A percentile compares a stretch with the other conserved stretches of the same genome.
Conservation (phyloP, 92 coral and sea anemone genomes). For the Porites evermanni region DNA sequence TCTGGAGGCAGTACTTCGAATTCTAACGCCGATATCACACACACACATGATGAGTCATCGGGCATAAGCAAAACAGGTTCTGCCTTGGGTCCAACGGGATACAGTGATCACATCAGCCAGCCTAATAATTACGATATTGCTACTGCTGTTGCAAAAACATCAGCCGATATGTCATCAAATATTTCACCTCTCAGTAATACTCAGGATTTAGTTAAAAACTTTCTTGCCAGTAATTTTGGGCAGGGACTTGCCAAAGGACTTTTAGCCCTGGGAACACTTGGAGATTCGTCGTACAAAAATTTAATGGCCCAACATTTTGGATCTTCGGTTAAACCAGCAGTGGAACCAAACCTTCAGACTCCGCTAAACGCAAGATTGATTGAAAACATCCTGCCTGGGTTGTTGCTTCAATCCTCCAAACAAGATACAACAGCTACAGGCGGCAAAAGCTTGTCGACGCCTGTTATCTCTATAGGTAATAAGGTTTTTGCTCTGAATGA, state of each 20-base stretch:
- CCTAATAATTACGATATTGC: background rate
- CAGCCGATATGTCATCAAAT: background rate
- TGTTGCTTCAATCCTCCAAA: background rate
- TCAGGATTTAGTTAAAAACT: constrained; percentile 16
- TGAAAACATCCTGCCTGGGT: constrained; percentile 12
- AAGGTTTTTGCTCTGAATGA: constrained; percentile 20
- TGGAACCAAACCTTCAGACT: background rate
- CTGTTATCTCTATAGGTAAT: constrained; percentile 38
- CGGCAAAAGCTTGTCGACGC: constrained; percentile 7
- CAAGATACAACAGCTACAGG: background rate
- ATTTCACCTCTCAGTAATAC: background rate
- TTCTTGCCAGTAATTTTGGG: constrained; percentile 32
- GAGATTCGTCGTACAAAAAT: constrained; percentile 25
- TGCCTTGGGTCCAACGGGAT: background rate
- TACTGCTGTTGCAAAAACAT: background rate
- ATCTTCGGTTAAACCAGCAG: background rate
- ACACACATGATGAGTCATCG: background rate
- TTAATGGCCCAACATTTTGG: constrained; percentile 28
- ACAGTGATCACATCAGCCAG: background rate
- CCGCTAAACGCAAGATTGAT: constrained; percentile 17
- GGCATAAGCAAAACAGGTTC: background rate
- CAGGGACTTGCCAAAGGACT: constrained; percentile 22
- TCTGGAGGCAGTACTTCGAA: background rate
- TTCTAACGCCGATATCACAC: background rate
- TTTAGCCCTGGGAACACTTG: background rate